A percentile compares a stretch with the other conserved stretches of the same genome.
Evolutionary conservation across 2,888 invertebrate species (phyloP).

Genomic region (Laspeyria flexula): DNA sequence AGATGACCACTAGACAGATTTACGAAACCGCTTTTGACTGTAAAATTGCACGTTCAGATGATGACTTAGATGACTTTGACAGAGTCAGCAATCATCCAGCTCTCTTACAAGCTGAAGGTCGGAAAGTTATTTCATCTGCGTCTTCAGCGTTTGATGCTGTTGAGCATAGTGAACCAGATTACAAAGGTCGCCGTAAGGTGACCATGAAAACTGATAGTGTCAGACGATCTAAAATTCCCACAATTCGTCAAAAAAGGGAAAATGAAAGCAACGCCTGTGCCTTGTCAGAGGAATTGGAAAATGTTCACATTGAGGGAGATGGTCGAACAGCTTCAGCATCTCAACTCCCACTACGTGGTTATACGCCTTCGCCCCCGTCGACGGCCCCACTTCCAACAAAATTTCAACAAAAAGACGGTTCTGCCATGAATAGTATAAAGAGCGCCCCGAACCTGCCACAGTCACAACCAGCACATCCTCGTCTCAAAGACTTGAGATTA

Average conservation of each 20-base stretch:
- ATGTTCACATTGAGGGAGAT: slow-evolving; percentile 87
- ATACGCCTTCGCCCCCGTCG: slow-evolving; percentile 93
- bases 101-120: slow-evolving; percentile 85
- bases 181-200: slow-evolving; percentile 86
- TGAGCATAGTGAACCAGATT: slow-evolving; percentile 79
- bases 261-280: slow-evolving; percentile 73
- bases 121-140: slow-evolving; percentile 80
- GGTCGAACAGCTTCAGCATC: slow-evolving; percentile 84
- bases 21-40: slow-evolving; percentile 97
- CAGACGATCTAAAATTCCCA: slow-evolving; percentile 87
- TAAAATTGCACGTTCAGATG: slow-evolving; percentile 92
- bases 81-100: slow-evolving; percentile 93
- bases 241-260: slow-evolving; percentile 83
- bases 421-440: slow-evolving; percentile 91
- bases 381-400: slow-evolving; percentile 94
- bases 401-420: slow-evolving; percentile 90
- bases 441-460: slow-evolving; percentile 92
- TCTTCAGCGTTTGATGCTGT: slow-evolving; percentile 83
- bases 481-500: slow-evolving; percentile 90
- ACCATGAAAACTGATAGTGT: slow-evolving; percentile 85
- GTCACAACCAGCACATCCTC: slow-evolving; percentile 88
- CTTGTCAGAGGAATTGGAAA: slow-evolving; percentile 85
- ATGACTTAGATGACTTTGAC: slow-evolving; percentile 93
- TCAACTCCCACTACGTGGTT: slow-evolving; percentile 89
- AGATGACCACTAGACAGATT: slow-evolving; percentile 89